Percentiles rank a stretch among this genome's conserved stretches.
These are phyloP conservation scores for Dasypogon diadema DNA, from an alignment of 2,888 invertebrate species.

Conservation along the genomic window DNA sequence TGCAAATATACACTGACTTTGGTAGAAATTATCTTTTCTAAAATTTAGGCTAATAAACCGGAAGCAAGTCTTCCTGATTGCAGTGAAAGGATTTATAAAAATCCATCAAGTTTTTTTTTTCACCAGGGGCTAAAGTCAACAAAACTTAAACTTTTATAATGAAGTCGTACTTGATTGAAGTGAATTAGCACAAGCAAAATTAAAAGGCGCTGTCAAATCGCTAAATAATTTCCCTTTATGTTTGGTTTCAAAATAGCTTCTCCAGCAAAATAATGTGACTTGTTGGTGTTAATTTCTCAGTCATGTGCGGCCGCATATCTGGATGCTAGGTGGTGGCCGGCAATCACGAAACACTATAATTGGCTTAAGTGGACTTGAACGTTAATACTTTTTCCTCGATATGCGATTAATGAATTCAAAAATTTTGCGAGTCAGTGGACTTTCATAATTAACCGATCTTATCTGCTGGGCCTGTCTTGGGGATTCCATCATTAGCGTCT, in stretches of 20 bases:
- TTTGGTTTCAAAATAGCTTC: not conserved
- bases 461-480: not conserved
- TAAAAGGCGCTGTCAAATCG: not conserved
- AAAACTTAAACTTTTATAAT: too few species aligned
- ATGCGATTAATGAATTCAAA: conserved; percentile 7
- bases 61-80: not conserved
- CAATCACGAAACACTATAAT: too few species aligned
- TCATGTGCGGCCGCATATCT: not conserved
- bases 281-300: not conserved
- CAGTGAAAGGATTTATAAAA: not conserved
- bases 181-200: not conserved
- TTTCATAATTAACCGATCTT: not conserved
- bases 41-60: not conserved
- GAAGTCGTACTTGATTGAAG: too few species aligned
- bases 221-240: not conserved
- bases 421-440: not conserved
- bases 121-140: too few species aligned
- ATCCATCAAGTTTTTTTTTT: too few species aligned
- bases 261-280: not conserved
- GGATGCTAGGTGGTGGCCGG: too few species aligned
- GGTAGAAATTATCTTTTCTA: not conserved
- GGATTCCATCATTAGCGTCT: not conserved
- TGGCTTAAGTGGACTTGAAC: too few species aligned
- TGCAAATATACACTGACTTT: too few species aligned
- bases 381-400: not conserved